These are phyloP conservation scores for Muricea muricata DNA, from an alignment of 92 coral and sea anemone species.

Conservation along the genomic window DNA sequence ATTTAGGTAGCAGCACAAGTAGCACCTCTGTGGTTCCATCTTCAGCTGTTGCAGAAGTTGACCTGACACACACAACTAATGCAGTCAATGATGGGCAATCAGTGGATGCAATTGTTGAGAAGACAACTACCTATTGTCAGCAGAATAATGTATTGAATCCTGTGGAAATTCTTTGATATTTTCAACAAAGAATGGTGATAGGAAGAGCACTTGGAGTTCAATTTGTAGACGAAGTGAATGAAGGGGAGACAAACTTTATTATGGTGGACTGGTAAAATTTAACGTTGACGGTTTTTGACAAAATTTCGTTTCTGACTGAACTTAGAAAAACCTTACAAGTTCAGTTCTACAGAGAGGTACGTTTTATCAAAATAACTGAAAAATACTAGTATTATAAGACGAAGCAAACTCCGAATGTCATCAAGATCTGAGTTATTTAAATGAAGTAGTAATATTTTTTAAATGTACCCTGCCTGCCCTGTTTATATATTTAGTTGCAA, in stretches of 20 bases:
- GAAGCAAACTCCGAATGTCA: too few relatives aligned
- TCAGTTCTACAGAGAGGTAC: too few relatives aligned
- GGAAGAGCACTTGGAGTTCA: slow-evolving; percentile 35
- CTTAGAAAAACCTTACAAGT: too few relatives aligned
- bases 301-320: not conserved
- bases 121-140: slow-evolving; percentile 3
- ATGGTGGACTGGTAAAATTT: slow-evolving; percentile 30
- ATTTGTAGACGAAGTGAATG: too few relatives aligned
- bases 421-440: too few relatives aligned
- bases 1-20: too few relatives aligned
- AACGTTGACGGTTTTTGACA: slow-evolving; percentile 22
- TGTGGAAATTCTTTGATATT: slow-evolving; percentile 16
- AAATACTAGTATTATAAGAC: too few relatives aligned
- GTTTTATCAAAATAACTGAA: too few relatives aligned
- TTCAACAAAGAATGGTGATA: slow-evolving; percentile 23
- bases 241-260: slow-evolving; percentile 34
- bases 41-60: not conserved
- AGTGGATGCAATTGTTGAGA: slow-evolving; percentile 25
- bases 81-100: slow-evolving; percentile 7
- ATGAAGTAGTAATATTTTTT: too few relatives aligned
- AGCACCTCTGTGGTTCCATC: not conserved
- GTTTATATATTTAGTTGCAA: too few relatives aligned
- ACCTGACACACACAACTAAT: not conserved
- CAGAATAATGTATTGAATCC: not conserved
- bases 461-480: too few relatives aligned